Evolutionary conservation across 2,888 invertebrate species (phyloP).

Genomic region (Isotomurus palustris): DNA sequence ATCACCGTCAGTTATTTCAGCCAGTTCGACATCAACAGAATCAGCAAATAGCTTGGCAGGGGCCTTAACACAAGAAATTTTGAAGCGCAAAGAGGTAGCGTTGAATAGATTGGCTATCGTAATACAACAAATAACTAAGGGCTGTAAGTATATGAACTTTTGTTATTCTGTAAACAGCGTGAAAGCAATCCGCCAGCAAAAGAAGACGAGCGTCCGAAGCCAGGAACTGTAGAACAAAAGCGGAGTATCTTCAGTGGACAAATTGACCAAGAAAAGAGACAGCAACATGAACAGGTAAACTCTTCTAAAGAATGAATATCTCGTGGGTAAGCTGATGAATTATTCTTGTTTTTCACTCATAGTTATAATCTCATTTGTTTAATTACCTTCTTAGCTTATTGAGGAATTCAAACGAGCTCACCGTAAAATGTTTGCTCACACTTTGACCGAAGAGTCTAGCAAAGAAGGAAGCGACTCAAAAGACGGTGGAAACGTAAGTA

Average conservation of each 20-base stretch:
- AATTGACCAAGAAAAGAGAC: slow-evolving; percentile 60
- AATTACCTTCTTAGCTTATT: slow-evolving; percentile 57
- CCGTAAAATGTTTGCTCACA: slow-evolving; percentile 69
- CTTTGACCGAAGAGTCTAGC: slow-evolving; percentile 22
- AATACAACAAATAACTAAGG: background rate
- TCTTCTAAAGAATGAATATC: too few species aligned
- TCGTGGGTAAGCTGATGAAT: too few species aligned
- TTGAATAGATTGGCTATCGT: background rate
- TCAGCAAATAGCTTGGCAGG: slow-evolving; percentile 59
- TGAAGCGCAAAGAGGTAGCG: slow-evolving; percentile 62
- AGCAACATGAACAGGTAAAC: slow-evolving; percentile 63
- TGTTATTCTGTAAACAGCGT: slow-evolving; percentile 30
- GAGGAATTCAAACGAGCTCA: slow-evolving; percentile 86
- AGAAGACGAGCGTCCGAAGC: slow-evolving; percentile 36
- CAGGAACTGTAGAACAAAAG: slow-evolving; percentile 41
- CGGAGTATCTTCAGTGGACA: slow-evolving; percentile 40
- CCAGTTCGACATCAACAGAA: slow-evolving; percentile 27
- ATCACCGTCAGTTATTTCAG: slow-evolving; percentile 24
- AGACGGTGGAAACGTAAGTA: too few species aligned
- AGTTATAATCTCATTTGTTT: background rate
- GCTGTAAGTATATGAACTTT: background rate
- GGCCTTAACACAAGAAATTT: slow-evolving; percentile 66
- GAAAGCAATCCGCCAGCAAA: slow-evolving; percentile 31
- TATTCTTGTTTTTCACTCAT: too few species aligned
- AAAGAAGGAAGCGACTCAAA: background rate